A percentile compares a stretch with the other conserved stretches of the same genome.
Conservation (phyloP, 2,113 vertebrate genomes). For the Alethe diademata region DNA sequence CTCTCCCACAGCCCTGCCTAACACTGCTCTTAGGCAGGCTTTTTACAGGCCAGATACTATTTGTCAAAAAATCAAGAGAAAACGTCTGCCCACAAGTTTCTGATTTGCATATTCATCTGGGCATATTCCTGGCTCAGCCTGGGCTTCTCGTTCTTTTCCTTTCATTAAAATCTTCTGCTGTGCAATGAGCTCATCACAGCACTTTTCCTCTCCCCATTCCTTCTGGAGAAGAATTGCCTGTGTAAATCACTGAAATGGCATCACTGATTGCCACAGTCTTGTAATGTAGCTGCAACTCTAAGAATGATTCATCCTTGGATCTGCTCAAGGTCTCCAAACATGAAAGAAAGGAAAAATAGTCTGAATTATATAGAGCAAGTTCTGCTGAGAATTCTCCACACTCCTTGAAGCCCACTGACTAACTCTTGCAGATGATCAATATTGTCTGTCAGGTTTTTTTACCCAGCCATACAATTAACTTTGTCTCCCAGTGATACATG, state of each 20-base stretch:
- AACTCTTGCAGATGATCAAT: background rate
- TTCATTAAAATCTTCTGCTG: slow-evolving; percentile 28
- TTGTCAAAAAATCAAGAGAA: background rate
- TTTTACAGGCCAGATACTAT: background rate
- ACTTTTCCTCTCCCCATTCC: background rate
- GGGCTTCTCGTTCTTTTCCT: background rate
- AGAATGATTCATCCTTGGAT: slow-evolving; percentile 11
- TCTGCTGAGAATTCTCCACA: background rate
- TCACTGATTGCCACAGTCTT: slow-evolving; percentile 12
- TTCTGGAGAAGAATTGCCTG: background rate
- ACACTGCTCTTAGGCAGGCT: background rate
- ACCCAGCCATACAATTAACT: background rate
- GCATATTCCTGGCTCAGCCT: background rate
- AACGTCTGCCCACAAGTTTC: background rate
- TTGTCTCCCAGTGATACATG: background rate
- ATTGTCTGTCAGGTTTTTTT: background rate
- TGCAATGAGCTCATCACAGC: slow-evolving; percentile 20
- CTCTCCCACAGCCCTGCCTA: background rate
- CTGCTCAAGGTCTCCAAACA: slow-evolving; percentile 43
- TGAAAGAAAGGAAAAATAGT: slow-evolving; percentile 18
- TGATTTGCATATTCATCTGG: slow-evolving; percentile 25
- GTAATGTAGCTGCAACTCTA: slow-evolving; percentile 1
- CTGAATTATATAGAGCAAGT: background rate
- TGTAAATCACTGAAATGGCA: slow-evolving; percentile 58
- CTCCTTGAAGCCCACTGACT: background rate